Conservation (phyloP, 2,113 vertebrate species). For the Sterna hirundo region DNA sequence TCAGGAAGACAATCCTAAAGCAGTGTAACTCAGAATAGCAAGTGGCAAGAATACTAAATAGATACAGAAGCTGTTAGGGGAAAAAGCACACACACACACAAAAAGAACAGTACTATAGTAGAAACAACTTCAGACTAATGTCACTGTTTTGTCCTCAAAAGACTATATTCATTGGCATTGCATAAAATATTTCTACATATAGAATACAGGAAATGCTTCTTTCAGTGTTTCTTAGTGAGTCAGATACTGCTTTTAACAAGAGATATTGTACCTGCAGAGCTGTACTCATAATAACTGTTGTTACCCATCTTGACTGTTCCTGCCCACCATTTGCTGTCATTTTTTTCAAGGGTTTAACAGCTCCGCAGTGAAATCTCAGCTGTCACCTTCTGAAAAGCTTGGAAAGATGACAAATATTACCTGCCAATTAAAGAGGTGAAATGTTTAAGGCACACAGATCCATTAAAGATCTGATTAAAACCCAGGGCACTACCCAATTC, state of each 20-base stretch:
- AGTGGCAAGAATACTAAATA: neutral
- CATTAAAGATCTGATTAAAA: neutral
- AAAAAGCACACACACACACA: neutral
- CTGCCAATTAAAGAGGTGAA: neutral
- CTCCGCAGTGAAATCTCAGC: neutral
- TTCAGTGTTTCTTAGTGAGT: neutral
- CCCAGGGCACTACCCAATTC: neutral
- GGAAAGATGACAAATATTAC: neutral
- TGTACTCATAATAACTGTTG: conserved; percentile 85
- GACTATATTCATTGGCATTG: neutral
- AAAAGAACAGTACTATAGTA: neutral
- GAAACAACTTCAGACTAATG: neutral
- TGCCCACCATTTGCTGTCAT: conserved; percentile 58
- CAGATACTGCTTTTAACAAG: neutral
- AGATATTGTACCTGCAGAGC: conserved; percentile 78
- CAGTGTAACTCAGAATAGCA: neutral
- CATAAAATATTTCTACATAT: neutral
- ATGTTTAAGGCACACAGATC: neutral
- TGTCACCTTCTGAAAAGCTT: neutral
- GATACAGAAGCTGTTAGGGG: neutral
- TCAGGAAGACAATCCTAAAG: conserved; percentile 3
- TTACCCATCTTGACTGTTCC: conserved; percentile 77
- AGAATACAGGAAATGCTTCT: neutral
- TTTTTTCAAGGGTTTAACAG: neutral
- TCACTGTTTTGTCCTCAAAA: neutral